Conservation (phyloP, 2,888 invertebrate genomes). For the Azorinus chamasolen region DNA sequence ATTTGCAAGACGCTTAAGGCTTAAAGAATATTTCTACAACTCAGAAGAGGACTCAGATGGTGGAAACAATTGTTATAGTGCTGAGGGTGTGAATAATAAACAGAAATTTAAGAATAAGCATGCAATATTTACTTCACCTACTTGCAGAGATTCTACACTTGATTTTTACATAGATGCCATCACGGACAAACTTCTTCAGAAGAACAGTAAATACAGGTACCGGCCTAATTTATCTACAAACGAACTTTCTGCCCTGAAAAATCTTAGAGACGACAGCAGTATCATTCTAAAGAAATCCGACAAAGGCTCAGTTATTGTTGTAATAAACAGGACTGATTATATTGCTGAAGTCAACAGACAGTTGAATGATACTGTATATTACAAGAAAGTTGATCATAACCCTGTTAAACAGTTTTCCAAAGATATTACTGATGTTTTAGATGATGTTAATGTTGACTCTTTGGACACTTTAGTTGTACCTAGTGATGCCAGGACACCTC, state of each 20-base stretch:
- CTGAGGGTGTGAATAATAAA: neutral
- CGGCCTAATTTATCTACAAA: slow-evolving; percentile 15
- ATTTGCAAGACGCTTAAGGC: slow-evolving; percentile 5
- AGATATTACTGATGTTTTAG: too few relatives aligned
- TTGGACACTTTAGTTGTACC: too few relatives aligned
- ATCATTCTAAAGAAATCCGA: slow-evolving; percentile 30
- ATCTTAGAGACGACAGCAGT: slow-evolving; percentile 1
- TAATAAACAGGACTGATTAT: slow-evolving; percentile 26
- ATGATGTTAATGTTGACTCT: too few relatives aligned
- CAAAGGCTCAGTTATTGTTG: slow-evolving; percentile 14
- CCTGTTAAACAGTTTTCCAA: too few relatives aligned
- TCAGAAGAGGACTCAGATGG: neutral
- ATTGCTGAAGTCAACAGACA: slow-evolving; percentile 16
- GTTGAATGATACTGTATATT: slow-evolving; percentile 1
- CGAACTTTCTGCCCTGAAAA: slow-evolving; percentile 11
- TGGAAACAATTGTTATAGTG: neutral
- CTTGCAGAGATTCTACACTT: slow-evolving; percentile 19
- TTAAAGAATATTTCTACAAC: slow-evolving; percentile 14
- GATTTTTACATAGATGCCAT: slow-evolving; percentile 35
- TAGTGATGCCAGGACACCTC: too few relatives aligned
- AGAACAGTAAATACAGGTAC: slow-evolving; percentile 5
- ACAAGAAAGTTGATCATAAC: neutral
- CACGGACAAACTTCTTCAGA: slow-evolving; percentile 24
- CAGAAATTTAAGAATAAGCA: slow-evolving; percentile 1
- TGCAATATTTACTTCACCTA: slow-evolving; percentile 17